Evolutionary conservation across 1,140 invertebrate species (phyloP).

Genomic region (Thaumatotibia leucotreta): DNA sequence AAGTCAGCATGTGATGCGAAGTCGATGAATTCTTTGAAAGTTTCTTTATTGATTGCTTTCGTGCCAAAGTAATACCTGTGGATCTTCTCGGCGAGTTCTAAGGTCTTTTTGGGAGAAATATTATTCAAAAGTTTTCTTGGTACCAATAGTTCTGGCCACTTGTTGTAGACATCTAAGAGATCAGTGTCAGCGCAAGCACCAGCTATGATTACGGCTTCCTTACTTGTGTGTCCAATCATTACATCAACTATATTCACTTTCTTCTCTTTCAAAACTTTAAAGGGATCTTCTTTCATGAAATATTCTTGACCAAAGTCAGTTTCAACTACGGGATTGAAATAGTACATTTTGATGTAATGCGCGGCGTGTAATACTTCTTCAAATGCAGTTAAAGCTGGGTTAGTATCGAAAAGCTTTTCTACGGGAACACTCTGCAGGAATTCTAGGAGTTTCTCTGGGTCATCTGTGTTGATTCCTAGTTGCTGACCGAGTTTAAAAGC

Average conservation of each 20-base stretch:
- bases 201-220: background rate
- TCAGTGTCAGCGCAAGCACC: too few species aligned
- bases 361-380: constrained; percentile 25
- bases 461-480: constrained; percentile 47
- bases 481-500: constrained; percentile 42
- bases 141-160: too few species aligned
- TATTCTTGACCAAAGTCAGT: background rate
- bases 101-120: too few species aligned
- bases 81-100: too few species aligned
- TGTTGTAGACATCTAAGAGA: too few species aligned
- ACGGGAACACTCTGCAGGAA: constrained; percentile 55
- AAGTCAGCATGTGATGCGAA: too few species aligned
- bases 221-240: background rate
- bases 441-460: constrained; percentile 46
- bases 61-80: too few species aligned
- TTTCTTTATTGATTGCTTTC: too few species aligned
- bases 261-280: background rate
- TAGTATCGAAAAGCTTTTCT: constrained; percentile 38
- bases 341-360: constrained; percentile 14
- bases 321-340: background rate
- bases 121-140: too few species aligned
- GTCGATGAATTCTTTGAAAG: too few species aligned
- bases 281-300: background rate
- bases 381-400: constrained; percentile 21
- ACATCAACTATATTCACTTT: background rate